Percentiles rank a stretch among this genome's conserved stretches.
Evolutionary conservation across 92 coral and sea anemone species (phyloP).

Genomic region (Chrysogorgia sp.): DNA sequence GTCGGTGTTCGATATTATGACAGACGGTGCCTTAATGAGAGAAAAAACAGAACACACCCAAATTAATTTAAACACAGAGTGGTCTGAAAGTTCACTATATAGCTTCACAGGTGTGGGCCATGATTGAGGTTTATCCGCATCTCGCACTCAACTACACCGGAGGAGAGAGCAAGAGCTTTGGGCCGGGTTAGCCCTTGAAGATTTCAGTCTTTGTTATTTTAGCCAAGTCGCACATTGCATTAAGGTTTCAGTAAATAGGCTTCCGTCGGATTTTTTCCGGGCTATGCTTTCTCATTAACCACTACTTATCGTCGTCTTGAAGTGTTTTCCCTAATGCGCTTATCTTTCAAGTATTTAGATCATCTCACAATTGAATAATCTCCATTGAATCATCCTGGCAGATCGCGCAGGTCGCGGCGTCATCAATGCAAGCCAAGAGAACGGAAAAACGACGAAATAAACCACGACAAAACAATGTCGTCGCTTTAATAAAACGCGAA

Average conservation of each 20-base stretch:
- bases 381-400: too few species aligned
- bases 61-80: constrained; percentile 27
- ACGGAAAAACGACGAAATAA: background rate
- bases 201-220: too few species aligned
- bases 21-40: constrained; percentile 34
- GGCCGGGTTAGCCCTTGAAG: too few species aligned
- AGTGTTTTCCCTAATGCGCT: constrained; percentile 22
- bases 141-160: background rate
- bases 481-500: too few species aligned
- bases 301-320: constrained; percentile 21
- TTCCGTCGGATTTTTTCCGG: background rate
- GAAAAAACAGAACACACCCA: constrained; percentile 34
- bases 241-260: background rate
- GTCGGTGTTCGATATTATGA: constrained; percentile 38
- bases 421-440: too few species aligned
- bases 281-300: background rate
- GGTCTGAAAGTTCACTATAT: constrained; percentile 9
- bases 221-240: too few species aligned
- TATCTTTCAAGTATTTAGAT: constrained; percentile 23
- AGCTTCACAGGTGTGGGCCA: constrained; percentile 2
- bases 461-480: background rate
- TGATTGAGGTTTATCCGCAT: background rate
- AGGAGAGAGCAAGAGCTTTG: too few species aligned
- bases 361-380: constrained; percentile 19
- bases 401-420: too few species aligned